Evolutionary conservation across 2,113 vertebrate genomes (phyloP).

Genomic region (Thomomys bottae): DNA sequence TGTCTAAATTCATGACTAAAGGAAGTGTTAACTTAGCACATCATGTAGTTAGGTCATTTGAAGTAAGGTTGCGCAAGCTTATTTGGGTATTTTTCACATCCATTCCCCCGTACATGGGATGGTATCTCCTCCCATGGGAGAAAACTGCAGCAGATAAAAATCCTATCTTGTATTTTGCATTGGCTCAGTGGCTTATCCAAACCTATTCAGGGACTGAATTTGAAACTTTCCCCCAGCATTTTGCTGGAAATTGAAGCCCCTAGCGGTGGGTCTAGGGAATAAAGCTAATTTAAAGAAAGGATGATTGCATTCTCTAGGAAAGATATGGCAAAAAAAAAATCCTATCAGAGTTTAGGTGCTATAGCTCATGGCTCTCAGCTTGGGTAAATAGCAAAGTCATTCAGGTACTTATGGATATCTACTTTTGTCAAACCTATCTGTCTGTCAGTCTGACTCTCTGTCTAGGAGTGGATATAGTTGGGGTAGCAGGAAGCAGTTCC

Average conservation of each 20-base stretch:
- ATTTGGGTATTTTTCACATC: background rate
- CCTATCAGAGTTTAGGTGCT: conserved; percentile 25
- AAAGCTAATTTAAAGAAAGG: background rate
- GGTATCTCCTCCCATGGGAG: background rate
- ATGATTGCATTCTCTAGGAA: conserved; percentile 54
- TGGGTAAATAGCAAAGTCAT: background rate
- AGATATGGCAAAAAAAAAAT: conserved; percentile 48
- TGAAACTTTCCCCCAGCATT: background rate
- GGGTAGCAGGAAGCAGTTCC: background rate
- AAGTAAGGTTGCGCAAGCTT: background rate
- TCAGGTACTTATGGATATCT: background rate
- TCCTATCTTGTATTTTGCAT: conserved; percentile 20
- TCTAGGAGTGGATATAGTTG: background rate
- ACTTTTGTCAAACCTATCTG: conserved; percentile 24
- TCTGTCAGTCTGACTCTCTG: background rate
- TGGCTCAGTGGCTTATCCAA: background rate
- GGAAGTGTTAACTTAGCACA: background rate
- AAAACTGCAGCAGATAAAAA: background rate
- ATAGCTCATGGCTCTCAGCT: background rate
- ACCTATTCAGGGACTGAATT: conserved; percentile 41
- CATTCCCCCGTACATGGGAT: background rate
- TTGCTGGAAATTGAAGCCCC: conserved; percentile 53
- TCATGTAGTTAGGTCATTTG: background rate
- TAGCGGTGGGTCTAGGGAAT: background rate
- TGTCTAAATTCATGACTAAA: background rate